Evolutionary conservation across 2,113 vertebrate species (phyloP).

Genomic region (Columbina picui): DNA sequence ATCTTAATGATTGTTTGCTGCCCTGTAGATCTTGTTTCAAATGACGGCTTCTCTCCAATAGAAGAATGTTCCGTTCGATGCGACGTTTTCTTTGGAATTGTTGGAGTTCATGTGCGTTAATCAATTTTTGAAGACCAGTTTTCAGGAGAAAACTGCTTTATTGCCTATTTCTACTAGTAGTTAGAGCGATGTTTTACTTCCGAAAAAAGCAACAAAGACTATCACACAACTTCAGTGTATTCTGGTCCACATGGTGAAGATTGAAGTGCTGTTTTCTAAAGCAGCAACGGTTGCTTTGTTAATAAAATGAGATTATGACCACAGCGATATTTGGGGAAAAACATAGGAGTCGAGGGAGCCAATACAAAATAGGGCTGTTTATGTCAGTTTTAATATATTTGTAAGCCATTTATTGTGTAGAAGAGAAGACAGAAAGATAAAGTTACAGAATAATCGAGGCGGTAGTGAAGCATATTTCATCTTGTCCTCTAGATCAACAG

Average conservation of each 20-base stretch:
- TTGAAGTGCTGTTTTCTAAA: not conserved
- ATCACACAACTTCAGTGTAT: not conserved
- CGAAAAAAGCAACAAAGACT: not conserved
- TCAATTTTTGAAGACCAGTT: not conserved
- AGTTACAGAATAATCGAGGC: not conserved
- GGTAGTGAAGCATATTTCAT: not conserved
- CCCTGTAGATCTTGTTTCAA: conserved; percentile 43
- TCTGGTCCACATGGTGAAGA: not conserved
- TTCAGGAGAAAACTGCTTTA: not conserved
- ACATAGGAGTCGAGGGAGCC: not conserved
- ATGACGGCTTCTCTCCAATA: not conserved
- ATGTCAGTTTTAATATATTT: not conserved
- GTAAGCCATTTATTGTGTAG: not conserved
- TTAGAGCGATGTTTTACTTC: not conserved
- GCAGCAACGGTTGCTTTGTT: not conserved
- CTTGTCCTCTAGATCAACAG: not conserved
- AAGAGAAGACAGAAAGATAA: not conserved
- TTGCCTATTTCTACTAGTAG: not conserved
- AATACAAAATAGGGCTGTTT: not conserved
- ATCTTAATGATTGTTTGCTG: conserved; percentile 50
- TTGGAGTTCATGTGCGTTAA: not conserved
- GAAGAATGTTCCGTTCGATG: not conserved
- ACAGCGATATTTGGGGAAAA: not conserved
- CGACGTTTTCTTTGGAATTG: not conserved
- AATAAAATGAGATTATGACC: not conserved